Conservation (phyloP, 1,140 invertebrate genomes). For the Ceratina calcarata region DNA sequence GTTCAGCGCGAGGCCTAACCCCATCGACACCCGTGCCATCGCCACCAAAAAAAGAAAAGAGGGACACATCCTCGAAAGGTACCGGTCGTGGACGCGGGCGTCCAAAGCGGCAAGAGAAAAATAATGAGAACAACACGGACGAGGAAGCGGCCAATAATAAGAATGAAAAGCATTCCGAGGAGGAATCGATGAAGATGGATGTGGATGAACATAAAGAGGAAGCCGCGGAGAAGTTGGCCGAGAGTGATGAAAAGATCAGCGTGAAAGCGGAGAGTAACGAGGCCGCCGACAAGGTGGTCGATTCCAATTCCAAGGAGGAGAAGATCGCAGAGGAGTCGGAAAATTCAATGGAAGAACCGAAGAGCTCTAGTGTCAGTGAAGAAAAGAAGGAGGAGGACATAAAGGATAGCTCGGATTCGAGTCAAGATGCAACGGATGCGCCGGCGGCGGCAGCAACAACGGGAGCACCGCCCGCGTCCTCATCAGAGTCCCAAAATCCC, state of each 20-base stretch:
- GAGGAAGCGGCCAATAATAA: conserved; percentile 76
- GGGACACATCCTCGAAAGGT: conserved; percentile 71
- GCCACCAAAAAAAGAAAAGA: conserved; percentile 79
- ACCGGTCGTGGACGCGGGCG: conserved; percentile 75
- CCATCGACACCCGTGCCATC: conserved; percentile 74
- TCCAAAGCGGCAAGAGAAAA: conserved; percentile 77
- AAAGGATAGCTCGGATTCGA: conserved; percentile 76
- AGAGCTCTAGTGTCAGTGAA: conserved; percentile 64
- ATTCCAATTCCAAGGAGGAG: conserved; percentile 71
- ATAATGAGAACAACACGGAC: conserved; percentile 75
- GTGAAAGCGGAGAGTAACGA: conserved; percentile 62
- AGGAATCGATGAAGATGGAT: conserved; percentile 76
- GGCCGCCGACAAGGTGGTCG: conserved; percentile 64
- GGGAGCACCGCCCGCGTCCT: conserved; percentile 58
- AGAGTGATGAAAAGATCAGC: conserved; percentile 60
- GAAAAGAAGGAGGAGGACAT: conserved; percentile 72
- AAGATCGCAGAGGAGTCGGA: conserved; percentile 72
- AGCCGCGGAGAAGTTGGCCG: conserved; percentile 61
- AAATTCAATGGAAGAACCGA: conserved; percentile 67
- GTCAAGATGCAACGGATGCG: conserved; percentile 73
- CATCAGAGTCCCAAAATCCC: conserved; percentile 70
- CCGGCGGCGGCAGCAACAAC: conserved; percentile 55
- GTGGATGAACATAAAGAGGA: conserved; percentile 73
- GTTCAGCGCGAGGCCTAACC: conserved; percentile 76
- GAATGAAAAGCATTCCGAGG: conserved; percentile 72